Percentiles rank a stretch among this genome's conserved stretches.
These are phyloP conservation scores for Apotomis turbidana DNA, from an alignment of 2,888 invertebrate species.

Conservation along the genomic window DNA sequence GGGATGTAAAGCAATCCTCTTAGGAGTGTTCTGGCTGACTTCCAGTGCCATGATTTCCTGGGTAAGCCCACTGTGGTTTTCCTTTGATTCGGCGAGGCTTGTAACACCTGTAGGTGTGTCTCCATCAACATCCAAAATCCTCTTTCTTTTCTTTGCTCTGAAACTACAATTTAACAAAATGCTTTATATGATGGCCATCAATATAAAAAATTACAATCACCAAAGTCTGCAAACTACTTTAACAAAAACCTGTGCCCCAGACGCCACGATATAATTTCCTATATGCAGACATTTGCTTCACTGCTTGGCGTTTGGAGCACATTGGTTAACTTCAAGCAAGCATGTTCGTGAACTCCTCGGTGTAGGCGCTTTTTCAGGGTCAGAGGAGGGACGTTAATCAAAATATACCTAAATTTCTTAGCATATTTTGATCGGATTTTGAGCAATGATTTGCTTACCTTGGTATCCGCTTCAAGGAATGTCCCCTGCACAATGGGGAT, in stretches of 20 bases:
- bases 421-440: too few species aligned
- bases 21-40: slow-evolving; percentile 87
- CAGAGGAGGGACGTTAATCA: too few species aligned
- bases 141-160: slow-evolving; percentile 85
- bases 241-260: too few species aligned
- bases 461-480: slow-evolving; percentile 77
- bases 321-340: too few species aligned
- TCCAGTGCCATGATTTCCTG: slow-evolving; percentile 88
- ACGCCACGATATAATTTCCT: too few species aligned
- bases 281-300: too few species aligned
- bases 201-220: too few species aligned
- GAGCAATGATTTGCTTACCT: slow-evolving; percentile 58
- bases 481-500: slow-evolving; percentile 82
- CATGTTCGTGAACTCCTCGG: too few species aligned
- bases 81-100: slow-evolving; percentile 70
- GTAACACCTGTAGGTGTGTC: slow-evolving; percentile 76
- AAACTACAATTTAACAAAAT: slow-evolving; percentile 57
- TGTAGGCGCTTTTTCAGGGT: too few species aligned
- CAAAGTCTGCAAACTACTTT: too few species aligned
- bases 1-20: slow-evolving; percentile 82
- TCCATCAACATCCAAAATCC: slow-evolving; percentile 79
- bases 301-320: too few species aligned
- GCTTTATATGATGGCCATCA: not conserved
- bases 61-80: slow-evolving; percentile 86
- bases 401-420: too few species aligned